Base-by-base conservation (phyloP, 1,140 invertebrate species). In the Caenorhabditis tropicalis region DNA sequence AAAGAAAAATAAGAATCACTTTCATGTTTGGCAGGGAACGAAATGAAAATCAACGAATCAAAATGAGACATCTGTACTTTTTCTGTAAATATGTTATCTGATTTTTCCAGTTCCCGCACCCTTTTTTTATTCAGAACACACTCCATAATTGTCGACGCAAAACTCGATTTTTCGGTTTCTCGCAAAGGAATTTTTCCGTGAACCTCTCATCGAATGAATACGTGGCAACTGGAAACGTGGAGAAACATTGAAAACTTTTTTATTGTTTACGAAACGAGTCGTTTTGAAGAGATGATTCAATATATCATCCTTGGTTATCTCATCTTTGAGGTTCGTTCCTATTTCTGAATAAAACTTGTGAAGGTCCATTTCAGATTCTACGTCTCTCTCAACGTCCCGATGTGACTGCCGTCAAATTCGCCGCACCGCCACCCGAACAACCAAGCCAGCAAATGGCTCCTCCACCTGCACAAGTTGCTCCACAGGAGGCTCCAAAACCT, bases 281-380 rank as follows among this genome's bases (percentile, higher is more conserved):
- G 53, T 19, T 65, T 1, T 31, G 15, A 21, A 74, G 10, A 29
- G 21, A 74, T 74, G 65, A 39, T 74, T 27, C 65, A 74, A 43
- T 74, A 74, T 31, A 24, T 74, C 29, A 74, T 74, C 29, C 65
- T 74, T 46, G 65, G 65, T 46, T 74, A 74, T 74, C 65, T 74
- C 36, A 10, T 74, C 7, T 74, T 19, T 24, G 65, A 74, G 65
- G 65, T 74, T 1, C n/a, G 43, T 19, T 74, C 0, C 33, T n/a
- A 36, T 65, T 36, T 65, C 24, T 12, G n/a, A 51, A 51, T n/a
- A 51, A n/a, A 51, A 19, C 15, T 51, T 51, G 5, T 46, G 43
- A 46, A 53, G 1, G 12, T 58, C 24, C 1, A 0, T 65, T 65
- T 16, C 33, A 65, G 58, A 65, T 65, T 36, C 58, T 65, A 7